These are phyloP conservation scores for Copidosoma aretas DNA, from an alignment of 2,888 invertebrate genomes.

Conservation along the genomic window DNA sequence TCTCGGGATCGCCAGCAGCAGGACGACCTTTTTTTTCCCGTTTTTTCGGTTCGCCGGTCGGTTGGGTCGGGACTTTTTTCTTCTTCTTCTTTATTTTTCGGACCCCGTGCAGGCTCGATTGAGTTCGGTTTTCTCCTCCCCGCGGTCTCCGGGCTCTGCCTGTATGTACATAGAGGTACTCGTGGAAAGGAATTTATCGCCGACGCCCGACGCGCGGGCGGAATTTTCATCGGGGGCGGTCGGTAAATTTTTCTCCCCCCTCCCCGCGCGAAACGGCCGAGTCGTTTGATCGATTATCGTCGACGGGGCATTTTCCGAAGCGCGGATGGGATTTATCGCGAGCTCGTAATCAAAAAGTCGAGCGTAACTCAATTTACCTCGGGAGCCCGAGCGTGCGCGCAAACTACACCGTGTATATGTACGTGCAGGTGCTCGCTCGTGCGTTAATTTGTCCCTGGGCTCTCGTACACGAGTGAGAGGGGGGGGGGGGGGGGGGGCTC, in stretches of 20 bases:
- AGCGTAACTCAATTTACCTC: background rate
- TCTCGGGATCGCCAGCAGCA: background rate
- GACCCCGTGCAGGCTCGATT: background rate
- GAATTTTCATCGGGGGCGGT: background rate
- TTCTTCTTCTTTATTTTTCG: background rate
- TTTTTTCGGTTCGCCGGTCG: background rate
- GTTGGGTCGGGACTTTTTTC: background rate
- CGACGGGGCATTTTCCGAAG: no score
- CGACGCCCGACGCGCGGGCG: background rate
- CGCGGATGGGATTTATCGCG: no score
- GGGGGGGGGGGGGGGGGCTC: background rate
- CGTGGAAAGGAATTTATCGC: background rate
- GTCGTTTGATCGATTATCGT: no score
- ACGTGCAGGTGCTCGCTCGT: background rate
- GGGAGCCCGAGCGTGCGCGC: background rate
- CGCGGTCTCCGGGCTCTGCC: background rate
- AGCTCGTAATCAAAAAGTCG: background rate
- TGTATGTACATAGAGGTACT: no score
- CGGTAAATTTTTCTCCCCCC: background rate
- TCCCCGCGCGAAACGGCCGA: no score
- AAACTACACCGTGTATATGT: no score
- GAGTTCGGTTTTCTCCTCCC: background rate
- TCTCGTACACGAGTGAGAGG: no score
- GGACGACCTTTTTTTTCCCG: background rate
- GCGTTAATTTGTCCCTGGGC: background rate